These are phyloP conservation scores for Sylvicola fuscatus DNA, from an alignment of 2,888 invertebrate species.

Conservation along the genomic window DNA sequence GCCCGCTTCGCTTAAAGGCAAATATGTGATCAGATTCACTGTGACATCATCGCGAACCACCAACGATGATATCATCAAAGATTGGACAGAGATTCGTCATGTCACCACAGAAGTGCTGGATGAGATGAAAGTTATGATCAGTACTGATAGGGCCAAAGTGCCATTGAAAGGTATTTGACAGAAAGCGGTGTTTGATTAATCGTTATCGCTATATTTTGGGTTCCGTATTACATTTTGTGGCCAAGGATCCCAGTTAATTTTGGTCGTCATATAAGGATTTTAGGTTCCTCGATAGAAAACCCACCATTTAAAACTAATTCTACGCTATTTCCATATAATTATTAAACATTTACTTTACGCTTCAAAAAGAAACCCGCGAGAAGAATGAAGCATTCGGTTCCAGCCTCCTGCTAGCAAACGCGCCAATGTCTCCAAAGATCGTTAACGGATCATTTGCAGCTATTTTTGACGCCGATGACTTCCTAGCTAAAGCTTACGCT, in stretches of 20 bases:
- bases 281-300: too few relatives aligned
- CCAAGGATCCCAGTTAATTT: too few relatives aligned
- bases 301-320: too few relatives aligned
- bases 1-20: conserved; percentile 77
- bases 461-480: conserved; percentile 47
- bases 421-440: conserved; percentile 91
- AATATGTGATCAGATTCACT: conserved; percentile 82
- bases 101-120: conserved; percentile 51
- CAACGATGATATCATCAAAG: conserved; percentile 51
- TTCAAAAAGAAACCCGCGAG: conserved; percentile 48
- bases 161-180: conserved; percentile 48
- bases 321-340: too few relatives aligned
- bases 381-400: conserved; percentile 80
- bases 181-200: too few relatives aligned
- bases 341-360: too few relatives aligned
- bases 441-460: conserved; percentile 88
- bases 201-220: too few relatives aligned
- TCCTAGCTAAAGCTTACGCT: conserved; percentile 24
- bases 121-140: conserved; percentile 33
- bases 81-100: conserved; percentile 68
- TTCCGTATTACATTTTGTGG: too few relatives aligned
- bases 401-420: conserved; percentile 79
- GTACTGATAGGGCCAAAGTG: conserved; percentile 37
- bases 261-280: too few relatives aligned
- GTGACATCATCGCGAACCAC: conserved; percentile 78